Conservation (phyloP, 2,113 vertebrate species). For the Otocyon megalotis region DNA sequence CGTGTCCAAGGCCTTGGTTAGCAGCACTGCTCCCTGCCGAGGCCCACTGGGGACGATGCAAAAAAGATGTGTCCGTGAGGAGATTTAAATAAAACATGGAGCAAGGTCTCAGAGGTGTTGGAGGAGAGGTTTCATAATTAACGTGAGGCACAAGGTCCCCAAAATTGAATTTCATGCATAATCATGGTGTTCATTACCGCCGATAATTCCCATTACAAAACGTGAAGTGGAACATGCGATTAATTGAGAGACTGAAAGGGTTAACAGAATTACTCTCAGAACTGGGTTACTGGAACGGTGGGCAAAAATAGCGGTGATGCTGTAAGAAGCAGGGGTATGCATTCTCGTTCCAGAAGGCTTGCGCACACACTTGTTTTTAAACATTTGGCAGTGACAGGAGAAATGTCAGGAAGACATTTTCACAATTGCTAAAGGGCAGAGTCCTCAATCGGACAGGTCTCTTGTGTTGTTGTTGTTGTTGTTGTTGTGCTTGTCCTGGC, state of each 20-base stretch:
- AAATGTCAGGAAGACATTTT: slow-evolving; percentile 77
- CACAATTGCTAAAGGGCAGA: slow-evolving; percentile 69
- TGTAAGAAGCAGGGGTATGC: slow-evolving; percentile 6
- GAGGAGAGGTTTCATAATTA: neutral
- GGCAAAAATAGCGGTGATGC: slow-evolving; percentile 16
- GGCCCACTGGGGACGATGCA: slow-evolving; percentile 3
- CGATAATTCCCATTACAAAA: slow-evolving; percentile 26
- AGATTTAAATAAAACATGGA: slow-evolving; percentile 65
- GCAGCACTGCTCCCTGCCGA: neutral
- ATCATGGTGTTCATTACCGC: neutral
- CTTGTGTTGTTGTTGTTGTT: neutral
- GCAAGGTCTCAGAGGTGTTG: neutral
- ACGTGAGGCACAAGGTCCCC: neutral
- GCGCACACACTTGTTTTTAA: slow-evolving; percentile 73
- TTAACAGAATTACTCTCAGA: slow-evolving; percentile 56
- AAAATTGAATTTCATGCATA: slow-evolving; percentile 61
- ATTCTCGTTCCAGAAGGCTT: slow-evolving; percentile 57
- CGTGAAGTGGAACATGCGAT: neutral
- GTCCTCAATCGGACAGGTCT: slow-evolving; percentile 44
- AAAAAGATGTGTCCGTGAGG: slow-evolving; percentile 37
- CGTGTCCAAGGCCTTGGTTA: slow-evolving; percentile 3
- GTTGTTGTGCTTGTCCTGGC: neutral
- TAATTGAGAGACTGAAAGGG: neutral
- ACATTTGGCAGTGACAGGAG: slow-evolving; percentile 62
- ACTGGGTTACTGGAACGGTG: neutral